Base-by-base conservation (phyloP, 2,113 vertebrate genomes). In the Leiothrix lutea region DNA sequence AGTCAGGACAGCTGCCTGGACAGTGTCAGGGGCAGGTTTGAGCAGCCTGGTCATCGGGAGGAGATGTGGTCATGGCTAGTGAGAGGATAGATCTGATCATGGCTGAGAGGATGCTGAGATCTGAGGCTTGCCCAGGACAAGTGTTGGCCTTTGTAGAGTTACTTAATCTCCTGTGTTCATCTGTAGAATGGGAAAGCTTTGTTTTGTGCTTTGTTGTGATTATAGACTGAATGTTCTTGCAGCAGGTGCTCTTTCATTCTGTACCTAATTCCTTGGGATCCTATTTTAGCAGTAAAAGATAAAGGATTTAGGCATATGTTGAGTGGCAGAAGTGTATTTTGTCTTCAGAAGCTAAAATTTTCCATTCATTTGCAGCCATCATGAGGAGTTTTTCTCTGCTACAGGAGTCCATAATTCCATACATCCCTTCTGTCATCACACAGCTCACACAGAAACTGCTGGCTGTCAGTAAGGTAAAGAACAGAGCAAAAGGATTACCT, bases 331-430 rank as follows among this genome's bases (percentile, higher is more conserved):
- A 71, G 17, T 51, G 6, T 62, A 16, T 31, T 35, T 91, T 85
- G 22, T 72, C 60, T 93, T 36, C 33, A 80, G 62, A 88, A 89
- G 51, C 7, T 96, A 87, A 95, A 57, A 25, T 58, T 95, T 87
- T 80, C 22, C 7, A 61, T 96, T 92, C 88, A 82, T 97, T 98
- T 97, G 58, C 97, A 99, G 99, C 99, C 51, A 99, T 99, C 96
- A 99, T 99, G 99, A 98, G 99, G 95, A 99, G 99, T 96, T 99
- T 99, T 97, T 99, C 99, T 65, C 98, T 99, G 95, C 98, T 99
- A 25, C 99, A 99, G 96, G 99, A 99, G 78, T 97, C 99, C 94
- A 99, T 99, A 91, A 99, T 99, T 94, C 99, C 99, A 48, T 99
- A 99, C 77, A 98, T 99, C 94, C 99, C 99, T 79, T 99, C 99